Conservation (phyloP, 2,888 invertebrate species). For the Troides aeacus region DNA sequence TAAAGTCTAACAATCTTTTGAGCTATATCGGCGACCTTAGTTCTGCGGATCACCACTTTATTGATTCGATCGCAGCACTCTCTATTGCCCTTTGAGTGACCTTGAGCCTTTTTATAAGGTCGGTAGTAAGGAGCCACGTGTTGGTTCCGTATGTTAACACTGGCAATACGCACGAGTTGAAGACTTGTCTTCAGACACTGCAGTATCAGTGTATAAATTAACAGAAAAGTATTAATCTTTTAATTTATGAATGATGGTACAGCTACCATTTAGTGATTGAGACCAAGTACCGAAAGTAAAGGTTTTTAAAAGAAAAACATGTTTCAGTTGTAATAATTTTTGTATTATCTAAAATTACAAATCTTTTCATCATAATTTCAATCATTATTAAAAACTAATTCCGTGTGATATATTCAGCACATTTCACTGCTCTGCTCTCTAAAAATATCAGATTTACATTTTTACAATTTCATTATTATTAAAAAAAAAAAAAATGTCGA, state of each 20-base stretch:
- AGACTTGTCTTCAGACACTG: too few relatives aligned
- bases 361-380: slow-evolving; percentile 67
- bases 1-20: too few relatives aligned
- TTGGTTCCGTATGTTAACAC: too few relatives aligned
- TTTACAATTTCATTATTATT: slow-evolving; percentile 62
- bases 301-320: slow-evolving; percentile 15
- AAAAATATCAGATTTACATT: slow-evolving; percentile 77
- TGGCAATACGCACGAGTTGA: too few relatives aligned
- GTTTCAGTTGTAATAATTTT: slow-evolving; percentile 40
- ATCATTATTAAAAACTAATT: slow-evolving; percentile 56
- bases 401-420: slow-evolving; percentile 69
- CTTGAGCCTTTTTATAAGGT: too few relatives aligned
- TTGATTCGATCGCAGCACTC: too few relatives aligned
- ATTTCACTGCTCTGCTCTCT: slow-evolving; percentile 57
- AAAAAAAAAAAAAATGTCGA: slow-evolving; percentile 40
- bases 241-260: neutral
- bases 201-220: too few relatives aligned
- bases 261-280: too few relatives aligned
- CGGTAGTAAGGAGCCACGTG: too few relatives aligned
- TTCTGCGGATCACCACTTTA: too few relatives aligned
- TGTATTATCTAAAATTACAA: slow-evolving; percentile 78
- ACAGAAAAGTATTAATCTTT: neutral
- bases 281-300: neutral
- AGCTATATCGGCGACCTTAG: too few relatives aligned
- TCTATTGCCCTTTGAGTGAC: too few relatives aligned